phyloP scores from a whole-genome alignment of 92 coral and sea anemone species.

The Zoanthus sociatus region DNA sequence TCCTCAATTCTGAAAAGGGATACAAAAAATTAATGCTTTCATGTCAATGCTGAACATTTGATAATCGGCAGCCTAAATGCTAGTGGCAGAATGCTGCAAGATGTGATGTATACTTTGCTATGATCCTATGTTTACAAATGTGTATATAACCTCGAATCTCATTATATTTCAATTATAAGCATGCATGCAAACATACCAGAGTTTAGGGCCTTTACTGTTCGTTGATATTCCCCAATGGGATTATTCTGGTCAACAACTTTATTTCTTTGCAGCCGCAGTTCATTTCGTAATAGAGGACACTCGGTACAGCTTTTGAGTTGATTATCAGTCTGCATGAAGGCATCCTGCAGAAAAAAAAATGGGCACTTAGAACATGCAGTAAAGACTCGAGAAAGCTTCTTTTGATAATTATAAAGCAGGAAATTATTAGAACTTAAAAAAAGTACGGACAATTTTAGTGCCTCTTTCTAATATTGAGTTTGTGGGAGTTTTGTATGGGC shows the following conservation, averaged over 20 bases:
- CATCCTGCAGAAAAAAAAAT: background rate
- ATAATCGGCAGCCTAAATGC: constrained; percentile 3
- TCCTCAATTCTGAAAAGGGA: constrained; percentile 20
- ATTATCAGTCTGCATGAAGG: constrained; percentile 10
- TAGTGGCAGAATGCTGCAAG: constrained; percentile 2
- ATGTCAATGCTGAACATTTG: constrained; percentile 10
- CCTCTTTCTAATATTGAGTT: constrained; percentile 1
- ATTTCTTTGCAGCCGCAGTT: constrained; percentile 27
- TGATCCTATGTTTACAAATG: constrained; percentile 14
- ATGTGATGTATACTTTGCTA: constrained; percentile 2
- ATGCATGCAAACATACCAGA: constrained; percentile 23
- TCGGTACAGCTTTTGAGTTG: constrained; percentile 16
- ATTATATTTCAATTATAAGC: constrained; percentile 4
- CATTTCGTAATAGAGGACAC: constrained; percentile 21
- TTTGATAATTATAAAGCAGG: background rate
- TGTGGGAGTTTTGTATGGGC: constrained; percentile 4
- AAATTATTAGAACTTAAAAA: constrained; percentile 1
- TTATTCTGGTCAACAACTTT: constrained; percentile 12
- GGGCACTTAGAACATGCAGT: constrained; percentile 10
- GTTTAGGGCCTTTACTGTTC: constrained; percentile 18
- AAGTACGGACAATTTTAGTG: constrained; percentile 1
- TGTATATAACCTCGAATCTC: constrained; percentile 13
- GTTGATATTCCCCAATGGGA: constrained; percentile 21
- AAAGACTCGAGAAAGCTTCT: constrained; percentile 11
- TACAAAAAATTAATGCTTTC: constrained; percentile 14